A percentile compares a stretch with the other conserved stretches of the same genome.
Evolutionary conservation across 2,797 vertebrate species (phyloP).

Genomic region (Gymnocypris eckloni): DNA sequence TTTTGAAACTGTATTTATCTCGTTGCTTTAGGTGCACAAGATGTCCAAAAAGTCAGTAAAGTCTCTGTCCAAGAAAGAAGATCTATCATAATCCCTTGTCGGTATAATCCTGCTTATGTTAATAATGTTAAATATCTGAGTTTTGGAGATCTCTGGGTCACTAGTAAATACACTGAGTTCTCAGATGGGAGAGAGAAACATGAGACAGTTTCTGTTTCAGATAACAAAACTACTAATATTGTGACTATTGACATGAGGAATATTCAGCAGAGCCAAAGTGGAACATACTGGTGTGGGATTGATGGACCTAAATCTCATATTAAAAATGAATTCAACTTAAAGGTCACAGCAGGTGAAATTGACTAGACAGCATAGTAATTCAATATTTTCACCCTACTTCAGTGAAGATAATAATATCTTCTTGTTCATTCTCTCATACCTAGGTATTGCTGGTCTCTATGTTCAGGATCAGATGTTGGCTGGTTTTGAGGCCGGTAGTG

Average conservation of each 20-base stretch:
- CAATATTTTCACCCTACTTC: too few species aligned
- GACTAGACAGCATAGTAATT: background rate
- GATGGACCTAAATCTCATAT: background rate
- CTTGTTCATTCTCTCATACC: background rate
- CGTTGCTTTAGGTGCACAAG: constrained; percentile 37
- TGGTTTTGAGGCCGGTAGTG: constrained; percentile 8
- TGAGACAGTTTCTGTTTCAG: constrained; percentile 36
- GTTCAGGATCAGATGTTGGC: constrained; percentile 42
- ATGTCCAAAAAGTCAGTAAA: constrained; percentile 11
- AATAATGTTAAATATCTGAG: constrained; percentile 41
- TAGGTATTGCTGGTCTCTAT: constrained; percentile 28
- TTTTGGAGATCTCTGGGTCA: accelerated
- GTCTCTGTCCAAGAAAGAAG: constrained; percentile 47
- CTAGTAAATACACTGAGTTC: background rate
- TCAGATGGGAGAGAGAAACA: background rate
- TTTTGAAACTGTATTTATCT: background rate
- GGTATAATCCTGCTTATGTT: constrained; percentile 36
- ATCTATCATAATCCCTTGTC: constrained; percentile 58
- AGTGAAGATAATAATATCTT: too few species aligned
- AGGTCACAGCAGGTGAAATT: constrained; percentile 44
- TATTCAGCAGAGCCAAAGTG: background rate
- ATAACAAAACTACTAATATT: constrained; percentile 10
- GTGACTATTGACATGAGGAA: background rate
- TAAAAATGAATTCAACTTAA: constrained; percentile 1
- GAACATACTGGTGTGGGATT: constrained; percentile 13